phyloP scores from a whole-genome alignment of 2,113 vertebrate genomes.

The Gadus macrocephalus region DNA sequence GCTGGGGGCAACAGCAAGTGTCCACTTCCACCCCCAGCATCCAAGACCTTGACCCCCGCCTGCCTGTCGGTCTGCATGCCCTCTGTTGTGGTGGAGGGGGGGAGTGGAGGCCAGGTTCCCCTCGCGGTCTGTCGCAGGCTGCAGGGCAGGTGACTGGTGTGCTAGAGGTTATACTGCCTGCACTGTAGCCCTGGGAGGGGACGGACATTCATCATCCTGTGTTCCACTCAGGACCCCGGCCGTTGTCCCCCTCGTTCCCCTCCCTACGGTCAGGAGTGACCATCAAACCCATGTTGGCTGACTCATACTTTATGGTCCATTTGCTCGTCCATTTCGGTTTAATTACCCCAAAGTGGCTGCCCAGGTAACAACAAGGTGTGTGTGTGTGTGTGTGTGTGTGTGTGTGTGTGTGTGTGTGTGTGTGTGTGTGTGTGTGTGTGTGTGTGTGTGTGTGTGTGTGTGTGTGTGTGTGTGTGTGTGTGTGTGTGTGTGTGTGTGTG shows the following conservation, averaged over 20 bases:
- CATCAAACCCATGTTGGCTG: conserved; percentile 18
- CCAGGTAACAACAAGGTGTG: conserved; percentile 24
- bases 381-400: neutral
- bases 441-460: neutral
- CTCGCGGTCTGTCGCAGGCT: conserved; percentile 27
- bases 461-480: neutral
- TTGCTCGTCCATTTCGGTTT: conserved; percentile 49
- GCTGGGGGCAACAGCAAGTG: too few species aligned
- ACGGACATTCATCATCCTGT: conserved; percentile 47
- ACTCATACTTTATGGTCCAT: conserved; percentile 41
- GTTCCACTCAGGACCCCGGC: conserved; percentile 32
- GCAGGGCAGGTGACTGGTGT: conserved; percentile 32
- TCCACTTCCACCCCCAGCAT: too few species aligned
- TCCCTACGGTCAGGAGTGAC: too few species aligned
- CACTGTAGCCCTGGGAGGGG: conserved; percentile 23
- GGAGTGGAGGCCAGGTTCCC: neutral
- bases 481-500: conserved; percentile 1
- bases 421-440: neutral
- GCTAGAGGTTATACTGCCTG: conserved; percentile 35
- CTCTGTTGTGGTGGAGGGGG: conserved; percentile 29
- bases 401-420: neutral
- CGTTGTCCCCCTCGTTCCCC: conserved; percentile 1
- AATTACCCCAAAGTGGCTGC: conserved; percentile 46
- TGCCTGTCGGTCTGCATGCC: conserved; percentile 32
- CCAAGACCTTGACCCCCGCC: neutral